phyloP scores from a whole-genome alignment of 2,113 vertebrate genomes.

The Lophius piscatorius region DNA sequence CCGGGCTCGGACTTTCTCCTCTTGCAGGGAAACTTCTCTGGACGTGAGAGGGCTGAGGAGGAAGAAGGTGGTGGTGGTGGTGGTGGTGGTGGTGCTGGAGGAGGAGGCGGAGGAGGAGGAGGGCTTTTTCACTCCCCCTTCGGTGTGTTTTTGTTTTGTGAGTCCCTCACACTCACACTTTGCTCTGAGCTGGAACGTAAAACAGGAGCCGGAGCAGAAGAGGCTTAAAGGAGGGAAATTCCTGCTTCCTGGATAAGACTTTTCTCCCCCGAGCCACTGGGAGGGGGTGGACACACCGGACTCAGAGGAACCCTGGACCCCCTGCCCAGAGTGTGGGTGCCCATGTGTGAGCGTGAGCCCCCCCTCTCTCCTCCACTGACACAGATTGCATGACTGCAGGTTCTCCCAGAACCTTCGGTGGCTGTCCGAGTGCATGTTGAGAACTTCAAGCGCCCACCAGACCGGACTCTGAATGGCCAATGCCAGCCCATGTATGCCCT shows the following conservation, averaged over 20 bases:
- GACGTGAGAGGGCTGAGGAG: conserved; percentile 29
- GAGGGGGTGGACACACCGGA: conserved; percentile 46
- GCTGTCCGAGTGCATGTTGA: conserved; percentile 34
- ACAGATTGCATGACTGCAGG: conserved; percentile 50
- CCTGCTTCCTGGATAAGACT: conserved; percentile 64
- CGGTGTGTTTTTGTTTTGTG: conserved; percentile 20
- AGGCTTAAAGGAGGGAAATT: conserved; percentile 30
- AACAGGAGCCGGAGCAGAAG: conserved; percentile 37
- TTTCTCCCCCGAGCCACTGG: conserved; percentile 43
- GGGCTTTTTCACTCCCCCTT: not conserved
- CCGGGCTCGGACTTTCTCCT: conserved; percentile 75
- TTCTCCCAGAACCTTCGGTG: conserved; percentile 26
- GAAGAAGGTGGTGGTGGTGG: conserved; percentile 18
- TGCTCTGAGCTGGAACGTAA: conserved; percentile 45
- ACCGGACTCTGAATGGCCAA: conserved; percentile 73
- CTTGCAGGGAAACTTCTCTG: conserved; percentile 57
- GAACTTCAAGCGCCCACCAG: conserved; percentile 25
- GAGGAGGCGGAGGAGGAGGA: conserved; percentile 25
- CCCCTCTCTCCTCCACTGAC: conserved; percentile 21
- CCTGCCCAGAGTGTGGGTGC: conserved; percentile 5
- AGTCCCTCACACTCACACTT: conserved; percentile 21
- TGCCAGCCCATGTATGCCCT: conserved; percentile 77
- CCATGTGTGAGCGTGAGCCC: conserved; percentile 15
- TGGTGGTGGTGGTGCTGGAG: no score
- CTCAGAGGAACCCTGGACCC: conserved; percentile 36